These are phyloP conservation scores for Gymnocephalus cernua DNA, from an alignment of 2,113 vertebrate genomes.

Conservation along the genomic window DNA sequence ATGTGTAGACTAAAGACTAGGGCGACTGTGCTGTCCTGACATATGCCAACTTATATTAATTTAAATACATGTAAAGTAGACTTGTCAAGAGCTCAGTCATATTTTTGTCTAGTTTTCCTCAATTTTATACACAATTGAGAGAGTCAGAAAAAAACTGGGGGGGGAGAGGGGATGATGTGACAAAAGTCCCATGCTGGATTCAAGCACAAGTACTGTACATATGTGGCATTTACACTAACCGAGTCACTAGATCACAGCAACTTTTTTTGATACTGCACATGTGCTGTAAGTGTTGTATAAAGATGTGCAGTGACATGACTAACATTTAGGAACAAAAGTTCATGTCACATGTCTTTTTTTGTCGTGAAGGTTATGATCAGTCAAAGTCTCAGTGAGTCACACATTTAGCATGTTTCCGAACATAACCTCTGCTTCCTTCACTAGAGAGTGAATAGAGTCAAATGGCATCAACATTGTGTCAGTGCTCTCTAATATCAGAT, in stretches of 20 bases:
- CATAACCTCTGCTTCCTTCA: neutral
- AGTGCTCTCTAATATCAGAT: neutral
- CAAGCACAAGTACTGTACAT: neutral
- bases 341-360: neutral
- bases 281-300: neutral
- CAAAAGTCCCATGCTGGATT: neutral
- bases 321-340: slow-evolving; percentile 6
- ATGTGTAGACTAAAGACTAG: neutral
- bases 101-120: neutral
- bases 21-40: neutral
- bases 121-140: neutral
- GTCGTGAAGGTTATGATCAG: slow-evolving; percentile 20
- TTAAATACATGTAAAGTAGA: neutral
- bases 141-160: neutral
- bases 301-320: neutral
- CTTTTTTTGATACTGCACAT: neutral
- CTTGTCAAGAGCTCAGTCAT: neutral
- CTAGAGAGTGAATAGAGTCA: neutral
- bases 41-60: neutral
- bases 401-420: neutral
- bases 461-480: neutral
- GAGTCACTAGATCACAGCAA: slow-evolving; percentile 2
- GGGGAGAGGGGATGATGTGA: neutral
- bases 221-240: neutral
- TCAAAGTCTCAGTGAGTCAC: slow-evolving; percentile 31